Percentiles rank a stretch among this genome's conserved stretches.
phyloP scores from a whole-genome alignment of 2,113 vertebrate genomes.

The Eretmochelys imbricata region DNA sequence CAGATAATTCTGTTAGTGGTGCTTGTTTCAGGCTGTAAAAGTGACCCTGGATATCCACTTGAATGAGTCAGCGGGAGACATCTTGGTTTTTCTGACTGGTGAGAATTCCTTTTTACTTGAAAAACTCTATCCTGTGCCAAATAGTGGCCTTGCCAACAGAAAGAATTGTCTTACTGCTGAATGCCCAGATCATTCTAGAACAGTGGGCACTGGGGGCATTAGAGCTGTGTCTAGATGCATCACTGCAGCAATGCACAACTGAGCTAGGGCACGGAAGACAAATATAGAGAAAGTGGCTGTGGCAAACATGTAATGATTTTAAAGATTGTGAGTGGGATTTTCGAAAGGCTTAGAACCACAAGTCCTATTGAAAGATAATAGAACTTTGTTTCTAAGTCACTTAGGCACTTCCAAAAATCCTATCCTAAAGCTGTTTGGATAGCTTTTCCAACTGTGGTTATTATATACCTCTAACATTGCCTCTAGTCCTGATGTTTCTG shows the following conservation, averaged over 20 bases:
- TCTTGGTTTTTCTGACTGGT: constrained; percentile 97
- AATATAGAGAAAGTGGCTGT: neutral
- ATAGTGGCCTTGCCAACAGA: neutral
- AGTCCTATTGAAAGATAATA: neutral
- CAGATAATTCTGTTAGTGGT: neutral
- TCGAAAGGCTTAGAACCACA: neutral
- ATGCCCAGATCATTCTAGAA: constrained; percentile 3
- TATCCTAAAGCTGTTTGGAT: neutral
- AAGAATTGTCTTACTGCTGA: neutral
- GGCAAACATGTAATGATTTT: neutral
- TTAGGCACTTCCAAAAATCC: constrained; percentile 5
- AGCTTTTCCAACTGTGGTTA: constrained; percentile 7
- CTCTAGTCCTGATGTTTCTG: constrained; percentile 2
- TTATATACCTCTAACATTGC: neutral
- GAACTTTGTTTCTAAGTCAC: neutral
- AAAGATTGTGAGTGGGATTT: neutral
- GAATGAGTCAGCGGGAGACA: constrained; percentile 91
- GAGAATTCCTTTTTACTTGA: constrained; percentile 14
- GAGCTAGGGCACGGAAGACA: neutral
- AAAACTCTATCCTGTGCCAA: neutral
- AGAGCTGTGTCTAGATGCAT: neutral
- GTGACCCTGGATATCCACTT: constrained; percentile 91
- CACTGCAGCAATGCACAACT: neutral
- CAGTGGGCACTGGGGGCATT: neutral
- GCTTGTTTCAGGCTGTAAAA: constrained; percentile 88